phyloP scores from a whole-genome alignment of 2,888 invertebrate species.

The Stegophylla sp. region DNA sequence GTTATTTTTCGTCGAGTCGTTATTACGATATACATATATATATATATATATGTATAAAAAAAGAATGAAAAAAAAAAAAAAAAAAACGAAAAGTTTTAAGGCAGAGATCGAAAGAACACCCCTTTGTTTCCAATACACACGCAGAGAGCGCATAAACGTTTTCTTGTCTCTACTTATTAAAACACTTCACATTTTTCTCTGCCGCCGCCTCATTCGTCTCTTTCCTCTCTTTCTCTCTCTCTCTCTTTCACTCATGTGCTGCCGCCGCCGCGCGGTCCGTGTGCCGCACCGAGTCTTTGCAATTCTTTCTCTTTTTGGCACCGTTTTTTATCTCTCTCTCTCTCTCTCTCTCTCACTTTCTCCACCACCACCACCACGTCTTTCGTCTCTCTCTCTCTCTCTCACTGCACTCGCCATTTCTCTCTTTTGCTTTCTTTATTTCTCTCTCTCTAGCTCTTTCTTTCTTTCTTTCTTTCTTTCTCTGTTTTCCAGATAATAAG shows the following conservation, averaged over 20 bases:
- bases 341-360: not conserved
- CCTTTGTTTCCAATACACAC: constrained; percentile 57
- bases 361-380: not conserved
- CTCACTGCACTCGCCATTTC: not conserved
- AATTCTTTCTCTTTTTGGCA: constrained; percentile 58
- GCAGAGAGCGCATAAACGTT: constrained; percentile 58
- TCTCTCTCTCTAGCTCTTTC: constrained; percentile 53
- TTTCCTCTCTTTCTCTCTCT: not conserved
- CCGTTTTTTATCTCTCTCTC: constrained; percentile 47
- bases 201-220: constrained; percentile 11
- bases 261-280: constrained; percentile 12
- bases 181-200: constrained; percentile 61
- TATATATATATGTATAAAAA: no score
- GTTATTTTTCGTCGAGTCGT: constrained; percentile 53
- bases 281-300: constrained; percentile 34
- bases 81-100: constrained; percentile 47
- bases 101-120: constrained; percentile 51
- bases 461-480: constrained; percentile 51
- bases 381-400: constrained; percentile 8
- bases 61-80: constrained; percentile 5
- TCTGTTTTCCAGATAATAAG: constrained; percentile 58
- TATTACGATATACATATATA: constrained; percentile 6
- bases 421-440: not conserved
- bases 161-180: constrained; percentile 61
- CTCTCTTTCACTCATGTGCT: no score